These are phyloP conservation scores for Leucania comma DNA, from an alignment of 2,888 invertebrate genomes.

Conservation along the genomic window DNA sequence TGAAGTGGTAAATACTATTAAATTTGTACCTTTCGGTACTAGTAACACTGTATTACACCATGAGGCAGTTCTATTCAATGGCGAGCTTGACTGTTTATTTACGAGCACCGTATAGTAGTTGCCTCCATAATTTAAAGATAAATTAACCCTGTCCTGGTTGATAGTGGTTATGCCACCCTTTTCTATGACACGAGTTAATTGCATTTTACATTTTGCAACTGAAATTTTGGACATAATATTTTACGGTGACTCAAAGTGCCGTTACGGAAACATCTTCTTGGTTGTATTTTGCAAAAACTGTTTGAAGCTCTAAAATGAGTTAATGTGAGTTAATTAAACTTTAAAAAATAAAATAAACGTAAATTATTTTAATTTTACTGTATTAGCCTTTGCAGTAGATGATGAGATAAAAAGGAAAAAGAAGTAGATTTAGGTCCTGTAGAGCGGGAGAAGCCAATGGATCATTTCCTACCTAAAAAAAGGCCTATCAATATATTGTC, in stretches of 20 bases:
- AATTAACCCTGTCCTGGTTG: conserved; percentile 60
- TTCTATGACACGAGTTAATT: conserved; percentile 65
- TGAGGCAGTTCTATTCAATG: conserved; percentile 55
- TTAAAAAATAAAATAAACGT: background rate
- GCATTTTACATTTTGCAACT: conserved; percentile 59
- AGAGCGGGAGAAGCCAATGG: background rate
- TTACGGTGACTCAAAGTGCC: conserved; percentile 44
- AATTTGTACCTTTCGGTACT: conserved; percentile 25
- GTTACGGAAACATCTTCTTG: conserved; percentile 26
- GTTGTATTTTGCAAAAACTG: conserved; percentile 20
- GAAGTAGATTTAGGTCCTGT: background rate
- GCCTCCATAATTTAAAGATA: conserved; percentile 59
- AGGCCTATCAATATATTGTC: background rate
- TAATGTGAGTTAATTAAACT: too few relatives aligned
- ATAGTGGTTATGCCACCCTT: conserved; percentile 63
- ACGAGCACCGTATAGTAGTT: conserved; percentile 40
- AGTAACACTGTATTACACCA: conserved; percentile 50
- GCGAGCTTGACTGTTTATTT: conserved; percentile 59
- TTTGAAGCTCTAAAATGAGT: conserved; percentile 18
- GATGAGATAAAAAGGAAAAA: background rate
- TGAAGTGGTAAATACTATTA: conserved; percentile 33
- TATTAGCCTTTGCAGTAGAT: background rate
- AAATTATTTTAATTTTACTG: background rate
- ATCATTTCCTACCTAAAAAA: too few relatives aligned
- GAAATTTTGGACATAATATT: conserved; percentile 56